Conservation (phyloP, 2,888 invertebrate genomes). For the Drosophila nr. perissopoda region DNA sequence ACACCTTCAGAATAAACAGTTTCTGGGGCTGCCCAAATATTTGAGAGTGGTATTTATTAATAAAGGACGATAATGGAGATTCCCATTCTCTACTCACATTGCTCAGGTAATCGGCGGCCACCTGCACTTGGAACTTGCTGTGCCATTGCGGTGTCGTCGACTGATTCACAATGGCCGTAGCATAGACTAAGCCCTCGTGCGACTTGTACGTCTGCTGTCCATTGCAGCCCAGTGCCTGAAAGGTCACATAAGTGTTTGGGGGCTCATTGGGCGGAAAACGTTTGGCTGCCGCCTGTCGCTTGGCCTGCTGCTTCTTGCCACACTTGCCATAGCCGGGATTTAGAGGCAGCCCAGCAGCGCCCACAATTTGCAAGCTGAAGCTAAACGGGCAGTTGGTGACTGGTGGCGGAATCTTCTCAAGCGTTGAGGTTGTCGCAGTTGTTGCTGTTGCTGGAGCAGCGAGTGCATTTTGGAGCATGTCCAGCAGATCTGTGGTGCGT, state of each 20-base stretch:
- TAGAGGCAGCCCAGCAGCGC: constrained; percentile 86
- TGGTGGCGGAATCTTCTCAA: constrained; percentile 3
- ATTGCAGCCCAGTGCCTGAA: constrained; percentile 85
- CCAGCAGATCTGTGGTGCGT: constrained; percentile 75
- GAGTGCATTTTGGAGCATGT: constrained; percentile 76
- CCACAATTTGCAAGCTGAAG: constrained; percentile 86
- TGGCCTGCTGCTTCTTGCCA: constrained; percentile 70
- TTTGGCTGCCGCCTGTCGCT: constrained; percentile 75
- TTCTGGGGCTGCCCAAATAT: constrained; percentile 85
- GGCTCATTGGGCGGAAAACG: constrained; percentile 84
- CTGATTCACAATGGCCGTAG: constrained; percentile 86
- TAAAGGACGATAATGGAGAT: not conserved
- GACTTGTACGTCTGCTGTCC: constrained; percentile 77
- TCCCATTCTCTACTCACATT: constrained; percentile 85
- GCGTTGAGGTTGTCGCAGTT: constrained; percentile 9
- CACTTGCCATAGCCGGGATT: constrained; percentile 77
- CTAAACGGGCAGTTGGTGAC: constrained; percentile 67
- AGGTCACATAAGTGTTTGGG: constrained; percentile 88
- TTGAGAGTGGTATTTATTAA: not conserved
- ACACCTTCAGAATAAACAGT: constrained; percentile 87
- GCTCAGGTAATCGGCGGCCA: constrained; percentile 85
- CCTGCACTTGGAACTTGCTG: constrained; percentile 85
- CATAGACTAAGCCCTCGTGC: constrained; percentile 84
- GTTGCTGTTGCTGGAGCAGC: constrained; percentile 35
- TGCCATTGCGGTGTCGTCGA: constrained; percentile 87